Conservation (phyloP, 2,888 invertebrate genomes). For the Rhimphoctona megacephalus region DNA sequence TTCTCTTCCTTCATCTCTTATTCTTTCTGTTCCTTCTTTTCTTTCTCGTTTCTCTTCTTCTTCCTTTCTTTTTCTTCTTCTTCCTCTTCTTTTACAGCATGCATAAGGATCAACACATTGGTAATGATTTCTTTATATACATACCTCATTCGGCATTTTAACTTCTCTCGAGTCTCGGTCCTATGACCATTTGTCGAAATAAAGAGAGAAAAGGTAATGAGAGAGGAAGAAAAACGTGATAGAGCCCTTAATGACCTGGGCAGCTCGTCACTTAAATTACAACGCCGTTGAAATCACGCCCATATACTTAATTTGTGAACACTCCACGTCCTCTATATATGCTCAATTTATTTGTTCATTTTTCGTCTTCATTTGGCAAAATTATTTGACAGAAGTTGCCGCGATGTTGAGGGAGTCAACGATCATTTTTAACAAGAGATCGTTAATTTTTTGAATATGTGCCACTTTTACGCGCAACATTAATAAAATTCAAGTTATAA, state of each 20-base stretch:
- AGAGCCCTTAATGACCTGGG: slow-evolving; percentile 64
- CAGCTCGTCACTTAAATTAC: slow-evolving; percentile 65
- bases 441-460: background rate
- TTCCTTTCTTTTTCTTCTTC: slow-evolving; percentile 17
- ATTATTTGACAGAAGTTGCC: slow-evolving; percentile 7
- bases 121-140: slow-evolving; percentile 41
- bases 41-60: slow-evolving; percentile 12
- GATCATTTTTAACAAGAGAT: background rate
- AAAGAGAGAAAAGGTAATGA: background rate
- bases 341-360: slow-evolving; percentile 22
- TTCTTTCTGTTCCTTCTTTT: slow-evolving; percentile 37
- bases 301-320: slow-evolving; percentile 68
- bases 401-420: background rate
- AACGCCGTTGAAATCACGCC: slow-evolving; percentile 56
- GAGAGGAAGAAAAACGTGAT: slow-evolving; percentile 31
- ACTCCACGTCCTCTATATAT: slow-evolving; percentile 24
- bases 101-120: background rate
- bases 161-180: slow-evolving; percentile 36
- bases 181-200: slow-evolving; percentile 12
- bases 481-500: background rate
- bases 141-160: slow-evolving; percentile 53
- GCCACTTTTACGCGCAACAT: too few relatives aligned
- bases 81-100: slow-evolving; percentile 21
- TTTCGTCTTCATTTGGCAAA: slow-evolving; percentile 30
- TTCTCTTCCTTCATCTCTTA: slow-evolving; percentile 69